phyloP scores from a whole-genome alignment of 1,140 invertebrate genomes.

The Orchesella cincta region DNA sequence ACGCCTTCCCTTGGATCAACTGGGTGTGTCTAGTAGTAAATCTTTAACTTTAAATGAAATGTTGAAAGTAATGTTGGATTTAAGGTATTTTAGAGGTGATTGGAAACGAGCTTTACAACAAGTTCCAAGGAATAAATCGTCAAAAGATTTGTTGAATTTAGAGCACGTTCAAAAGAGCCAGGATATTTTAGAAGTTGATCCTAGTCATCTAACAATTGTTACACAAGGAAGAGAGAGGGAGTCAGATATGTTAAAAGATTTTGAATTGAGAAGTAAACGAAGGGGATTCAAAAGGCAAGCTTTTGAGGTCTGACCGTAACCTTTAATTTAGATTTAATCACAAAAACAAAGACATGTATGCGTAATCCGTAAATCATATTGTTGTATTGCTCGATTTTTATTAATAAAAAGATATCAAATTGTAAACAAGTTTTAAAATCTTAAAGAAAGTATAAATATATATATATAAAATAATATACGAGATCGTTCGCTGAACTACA shows the following conservation, averaged over 20 bases:
- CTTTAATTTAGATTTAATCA: no score
- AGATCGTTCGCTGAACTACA: no score
- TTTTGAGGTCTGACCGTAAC: no score
- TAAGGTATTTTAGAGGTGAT: slow-evolving; percentile 63
- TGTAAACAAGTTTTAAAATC: no score
- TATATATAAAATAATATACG: no score
- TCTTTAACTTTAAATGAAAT: slow-evolving; percentile 79
- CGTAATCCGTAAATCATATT: no score
- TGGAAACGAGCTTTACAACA: slow-evolving; percentile 62
- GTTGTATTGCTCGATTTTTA: no score
- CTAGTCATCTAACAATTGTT: not conserved
- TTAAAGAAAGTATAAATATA: no score
- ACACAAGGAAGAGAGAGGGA: not conserved
- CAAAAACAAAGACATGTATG: no score
- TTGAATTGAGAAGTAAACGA: slow-evolving; percentile 1
- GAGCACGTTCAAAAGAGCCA: slow-evolving; percentile 3
- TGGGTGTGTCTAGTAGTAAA: slow-evolving; percentile 63
- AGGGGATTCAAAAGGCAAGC: slow-evolving; percentile 22
- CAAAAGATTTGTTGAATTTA: slow-evolving; percentile 22
- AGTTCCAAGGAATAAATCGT: slow-evolving; percentile 70
- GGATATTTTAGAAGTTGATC: not conserved
- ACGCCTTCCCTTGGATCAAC: slow-evolving; percentile 54
- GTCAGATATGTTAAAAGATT: slow-evolving; percentile 19
- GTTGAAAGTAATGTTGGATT: slow-evolving; percentile 71
- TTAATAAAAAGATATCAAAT: no score